phyloP scores from a whole-genome alignment of 2,113 vertebrate genomes.

The Pardalotus punctatus region DNA sequence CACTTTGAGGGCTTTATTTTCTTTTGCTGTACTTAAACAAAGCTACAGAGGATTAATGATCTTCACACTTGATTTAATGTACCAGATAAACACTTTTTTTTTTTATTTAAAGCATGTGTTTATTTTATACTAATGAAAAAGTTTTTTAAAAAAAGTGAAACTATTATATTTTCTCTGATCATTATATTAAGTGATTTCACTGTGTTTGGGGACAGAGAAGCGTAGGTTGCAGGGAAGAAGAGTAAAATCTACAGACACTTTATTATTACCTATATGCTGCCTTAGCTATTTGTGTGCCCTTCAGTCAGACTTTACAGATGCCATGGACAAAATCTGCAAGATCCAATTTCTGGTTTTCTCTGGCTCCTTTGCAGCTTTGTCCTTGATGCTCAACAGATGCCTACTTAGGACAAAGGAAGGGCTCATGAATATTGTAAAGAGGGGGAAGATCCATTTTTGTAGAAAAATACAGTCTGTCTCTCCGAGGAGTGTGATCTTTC shows the following conservation, averaged over 20 bases:
- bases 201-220: background rate
- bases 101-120: background rate
- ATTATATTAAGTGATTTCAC: background rate
- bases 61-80: background rate
- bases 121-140: background rate
- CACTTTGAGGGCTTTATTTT: background rate
- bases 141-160: background rate
- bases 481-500: background rate
- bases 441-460: background rate
- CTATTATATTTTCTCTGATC: background rate
- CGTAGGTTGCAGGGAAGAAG: background rate
- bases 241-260: background rate
- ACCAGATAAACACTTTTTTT: background rate
- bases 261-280: background rate
- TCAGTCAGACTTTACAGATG: background rate
- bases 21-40: background rate
- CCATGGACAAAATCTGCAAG: background rate
- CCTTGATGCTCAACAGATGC: background rate
- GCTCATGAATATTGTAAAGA: background rate
- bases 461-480: background rate
- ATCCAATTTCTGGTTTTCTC: background rate
- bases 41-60: background rate
- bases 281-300: background rate
- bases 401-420: background rate
- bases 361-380: background rate